Base-by-base conservation (phyloP, 2,113 vertebrate genomes). In the Callopanchax toddi region DNA sequence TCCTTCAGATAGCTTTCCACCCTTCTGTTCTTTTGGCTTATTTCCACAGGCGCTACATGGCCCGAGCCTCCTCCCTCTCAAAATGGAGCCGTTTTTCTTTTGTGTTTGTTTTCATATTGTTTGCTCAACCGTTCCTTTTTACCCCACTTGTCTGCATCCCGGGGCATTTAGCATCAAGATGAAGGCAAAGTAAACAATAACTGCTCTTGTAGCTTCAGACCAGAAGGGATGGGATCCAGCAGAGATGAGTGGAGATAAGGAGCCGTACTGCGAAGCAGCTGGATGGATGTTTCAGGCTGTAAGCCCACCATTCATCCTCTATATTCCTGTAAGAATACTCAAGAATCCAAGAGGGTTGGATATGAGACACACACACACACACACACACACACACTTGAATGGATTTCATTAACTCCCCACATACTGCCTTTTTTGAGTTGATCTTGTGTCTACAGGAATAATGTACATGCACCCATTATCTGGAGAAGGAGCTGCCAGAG, bases 361-460 rank as follows among this genome's bases (percentile, higher is more conserved):
- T 49, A 43, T 25, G 40, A 43, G 32, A 74, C 58, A 15, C 42
- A 48, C 52, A 61, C 52, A 60, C 52, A 61, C 52, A 60, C 22
- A 36, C 60, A 52, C 52, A 61, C 52, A 60, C 52, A 61, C 52
- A 60, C 22, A 36, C 60, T 71, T 66, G 56, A 75, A 74, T 69
- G 51, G 64, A 74, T 74, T 83, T 66, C 55, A 79, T 82, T 84
- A 68, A 72, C 73, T 67, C 58, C 68, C 71, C 74, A 81, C 77
- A 69, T 66, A 66, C 72, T n/a, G 71, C 74, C 49, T 64, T 70
- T 67, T 55, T 49, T 67, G 2, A 79, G 72, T 85, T 67, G 63
- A 82, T 82, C 79, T 80, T 78, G 74, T 66, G 78, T 79, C 84
- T 80, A 65, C 74, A 82, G 67, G 76, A 87, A 79, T 77, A 76